Evolutionary conservation across 2,797 vertebrate genomes (phyloP).

Genomic region (Sebastes melanostomus): DNA sequence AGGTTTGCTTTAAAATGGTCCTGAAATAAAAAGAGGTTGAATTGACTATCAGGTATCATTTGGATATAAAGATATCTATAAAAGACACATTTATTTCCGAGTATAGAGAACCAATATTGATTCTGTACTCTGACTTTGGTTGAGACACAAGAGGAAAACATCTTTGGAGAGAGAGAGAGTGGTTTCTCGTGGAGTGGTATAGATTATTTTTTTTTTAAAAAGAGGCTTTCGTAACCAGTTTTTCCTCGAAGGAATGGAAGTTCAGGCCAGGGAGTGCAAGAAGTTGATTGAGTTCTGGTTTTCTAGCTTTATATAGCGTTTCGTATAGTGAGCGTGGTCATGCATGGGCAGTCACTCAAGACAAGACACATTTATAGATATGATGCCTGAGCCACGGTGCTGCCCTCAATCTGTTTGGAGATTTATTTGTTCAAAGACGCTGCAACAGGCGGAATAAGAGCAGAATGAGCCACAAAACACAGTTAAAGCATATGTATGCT

Average conservation of each 20-base stretch:
- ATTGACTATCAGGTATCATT: neutral
- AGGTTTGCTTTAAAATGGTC: neutral
- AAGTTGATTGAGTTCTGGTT: constrained; percentile 2
- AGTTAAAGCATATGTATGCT: neutral
- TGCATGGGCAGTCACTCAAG: constrained; percentile 10
- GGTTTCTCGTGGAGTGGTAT: neutral
- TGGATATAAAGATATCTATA: neutral
- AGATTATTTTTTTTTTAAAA: neutral
- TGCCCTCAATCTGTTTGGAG: neutral
- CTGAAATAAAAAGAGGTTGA: neutral
- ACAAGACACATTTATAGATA: constrained; percentile 28
- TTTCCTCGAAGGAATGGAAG: neutral
- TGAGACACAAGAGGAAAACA: neutral
- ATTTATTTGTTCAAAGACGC: neutral
- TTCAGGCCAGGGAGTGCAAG: neutral
- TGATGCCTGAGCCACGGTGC: constrained; percentile 1
- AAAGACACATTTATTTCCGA: neutral
- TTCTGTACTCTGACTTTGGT: neutral
- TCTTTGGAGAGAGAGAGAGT: neutral
- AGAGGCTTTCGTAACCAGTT: neutral
- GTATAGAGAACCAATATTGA: neutral
- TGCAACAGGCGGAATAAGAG: neutral
- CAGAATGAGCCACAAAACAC: neutral
- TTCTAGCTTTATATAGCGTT: neutral
- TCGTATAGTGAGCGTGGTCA: neutral